Conservation (phyloP, 1,140 invertebrate species). For the Pogonus chalceus region DNA sequence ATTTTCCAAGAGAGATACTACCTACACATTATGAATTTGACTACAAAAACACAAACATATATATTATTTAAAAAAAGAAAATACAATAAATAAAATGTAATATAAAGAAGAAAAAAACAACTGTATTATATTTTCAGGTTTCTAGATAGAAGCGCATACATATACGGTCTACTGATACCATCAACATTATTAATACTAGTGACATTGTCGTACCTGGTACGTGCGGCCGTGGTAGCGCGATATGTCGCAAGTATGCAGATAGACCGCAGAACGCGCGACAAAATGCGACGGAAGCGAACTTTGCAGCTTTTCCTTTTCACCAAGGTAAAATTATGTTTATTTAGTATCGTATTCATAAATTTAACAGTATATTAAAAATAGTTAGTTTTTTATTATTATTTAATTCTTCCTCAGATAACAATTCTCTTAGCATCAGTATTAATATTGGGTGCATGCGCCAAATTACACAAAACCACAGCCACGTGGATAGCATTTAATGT, state of each 20-base stretch:
- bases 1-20: too few species aligned
- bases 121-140: constrained; percentile 25
- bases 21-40: too few species aligned
- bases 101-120: too few species aligned
- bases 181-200: constrained; percentile 20
- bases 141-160: constrained; percentile 29
- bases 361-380: too few species aligned
- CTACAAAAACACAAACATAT: too few species aligned
- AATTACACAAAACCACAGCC: constrained; percentile 25
- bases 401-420: constrained; percentile 28
- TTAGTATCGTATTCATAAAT: too few species aligned
- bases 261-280: constrained; percentile 46
- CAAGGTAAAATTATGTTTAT: constrained; percentile 36
- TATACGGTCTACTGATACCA: constrained; percentile 30
- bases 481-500: constrained; percentile 40
- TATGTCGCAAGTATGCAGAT: constrained; percentile 39
- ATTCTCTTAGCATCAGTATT: constrained; percentile 26
- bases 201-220: constrained; percentile 28
- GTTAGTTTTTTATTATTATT: too few species aligned
- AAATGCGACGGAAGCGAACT: constrained; percentile 45
- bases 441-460: constrained; percentile 23
- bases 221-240: constrained; percentile 27
- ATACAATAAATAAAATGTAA: too few species aligned
- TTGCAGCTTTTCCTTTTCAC: constrained; percentile 50
- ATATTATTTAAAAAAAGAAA: too few species aligned